Conservation (phyloP, 2,888 invertebrate species). For the Blastobasis lacticolella region DNA sequence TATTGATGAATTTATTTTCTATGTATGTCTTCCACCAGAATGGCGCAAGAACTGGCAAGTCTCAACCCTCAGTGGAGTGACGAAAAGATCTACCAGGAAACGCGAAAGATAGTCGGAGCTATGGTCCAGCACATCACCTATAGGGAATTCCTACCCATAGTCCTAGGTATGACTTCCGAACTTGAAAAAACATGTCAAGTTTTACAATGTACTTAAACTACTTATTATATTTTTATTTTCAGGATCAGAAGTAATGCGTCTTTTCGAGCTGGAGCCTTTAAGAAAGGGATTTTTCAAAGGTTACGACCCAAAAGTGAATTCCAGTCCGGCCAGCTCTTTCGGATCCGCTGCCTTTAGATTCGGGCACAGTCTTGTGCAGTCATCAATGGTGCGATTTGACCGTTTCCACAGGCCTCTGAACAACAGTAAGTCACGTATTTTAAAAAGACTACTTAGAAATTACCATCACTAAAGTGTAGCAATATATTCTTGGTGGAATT, state of each 20-base stretch:
- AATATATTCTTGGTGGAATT: no score
- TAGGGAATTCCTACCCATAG: slow-evolving; percentile 86
- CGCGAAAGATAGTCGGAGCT: slow-evolving; percentile 86
- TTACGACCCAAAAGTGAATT: slow-evolving; percentile 81
- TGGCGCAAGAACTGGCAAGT: slow-evolving; percentile 80
- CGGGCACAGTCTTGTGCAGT: slow-evolving; percentile 90
- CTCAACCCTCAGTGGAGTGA: slow-evolving; percentile 92
- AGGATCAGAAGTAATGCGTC: slow-evolving; percentile 82
- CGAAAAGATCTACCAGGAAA: slow-evolving; percentile 89
- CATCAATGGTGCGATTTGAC: slow-evolving; percentile 83
- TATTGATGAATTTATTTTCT: no score
- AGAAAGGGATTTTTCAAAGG: slow-evolving; percentile 80
- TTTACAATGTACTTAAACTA: not conserved
- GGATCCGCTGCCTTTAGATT: slow-evolving; percentile 89
- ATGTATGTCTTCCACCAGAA: slow-evolving; percentile 50
- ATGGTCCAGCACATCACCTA: slow-evolving; percentile 89
- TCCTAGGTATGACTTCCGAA: slow-evolving; percentile 71
- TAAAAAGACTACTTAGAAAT: no score
- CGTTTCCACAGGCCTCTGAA: slow-evolving; percentile 78
- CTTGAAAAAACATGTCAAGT: not conserved
- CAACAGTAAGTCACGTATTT: slow-evolving; percentile 76
- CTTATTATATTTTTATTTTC: slow-evolving; percentile 5
- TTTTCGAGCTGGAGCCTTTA: slow-evolving; percentile 82
- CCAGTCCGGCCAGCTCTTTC: slow-evolving; percentile 85
- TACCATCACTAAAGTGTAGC: no score